Conservation (phyloP, 2,888 invertebrate genomes). For the Ophion ellenae region DNA sequence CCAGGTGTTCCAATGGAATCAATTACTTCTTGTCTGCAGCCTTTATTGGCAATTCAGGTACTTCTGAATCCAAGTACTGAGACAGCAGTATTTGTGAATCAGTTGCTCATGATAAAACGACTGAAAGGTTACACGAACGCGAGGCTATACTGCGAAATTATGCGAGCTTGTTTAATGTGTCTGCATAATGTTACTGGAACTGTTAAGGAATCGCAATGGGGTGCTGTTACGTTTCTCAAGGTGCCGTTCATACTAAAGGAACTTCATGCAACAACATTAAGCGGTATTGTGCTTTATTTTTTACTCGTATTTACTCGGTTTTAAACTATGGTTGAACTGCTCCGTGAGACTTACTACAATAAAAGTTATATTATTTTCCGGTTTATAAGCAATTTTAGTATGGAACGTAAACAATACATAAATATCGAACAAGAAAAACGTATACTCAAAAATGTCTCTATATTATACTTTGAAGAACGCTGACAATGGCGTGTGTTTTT, state of each 20-base stretch:
- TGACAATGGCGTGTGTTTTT: too few species aligned
- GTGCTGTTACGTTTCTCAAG: constrained; percentile 96
- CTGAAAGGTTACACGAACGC: constrained; percentile 93
- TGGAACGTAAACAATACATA: too few species aligned
- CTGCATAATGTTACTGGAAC: constrained; percentile 93
- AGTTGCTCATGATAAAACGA: constrained; percentile 93
- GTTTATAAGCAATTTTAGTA: too few species aligned
- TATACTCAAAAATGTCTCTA: too few species aligned
- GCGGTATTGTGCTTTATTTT: constrained; percentile 73
- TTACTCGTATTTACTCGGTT: not conserved
- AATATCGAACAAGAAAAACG: too few species aligned
- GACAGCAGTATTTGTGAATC: constrained; percentile 91
- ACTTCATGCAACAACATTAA: constrained; percentile 86
- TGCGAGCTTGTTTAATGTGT: constrained; percentile 95
- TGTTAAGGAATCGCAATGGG: constrained; percentile 95
- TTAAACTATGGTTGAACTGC: not conserved
- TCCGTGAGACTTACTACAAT: too few species aligned
- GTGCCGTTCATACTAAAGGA: constrained; percentile 92
- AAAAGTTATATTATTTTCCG: too few species aligned
- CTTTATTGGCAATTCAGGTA: constrained; percentile 93
- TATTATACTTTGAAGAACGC: too few species aligned
- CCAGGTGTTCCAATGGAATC: constrained; percentile 86
- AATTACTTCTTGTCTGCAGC: constrained; percentile 91
- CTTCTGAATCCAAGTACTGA: constrained; percentile 94
- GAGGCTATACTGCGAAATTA: constrained; percentile 94